Conservation (phyloP, 2,113 vertebrate genomes). For the Chlorodrepanis virens region DNA sequence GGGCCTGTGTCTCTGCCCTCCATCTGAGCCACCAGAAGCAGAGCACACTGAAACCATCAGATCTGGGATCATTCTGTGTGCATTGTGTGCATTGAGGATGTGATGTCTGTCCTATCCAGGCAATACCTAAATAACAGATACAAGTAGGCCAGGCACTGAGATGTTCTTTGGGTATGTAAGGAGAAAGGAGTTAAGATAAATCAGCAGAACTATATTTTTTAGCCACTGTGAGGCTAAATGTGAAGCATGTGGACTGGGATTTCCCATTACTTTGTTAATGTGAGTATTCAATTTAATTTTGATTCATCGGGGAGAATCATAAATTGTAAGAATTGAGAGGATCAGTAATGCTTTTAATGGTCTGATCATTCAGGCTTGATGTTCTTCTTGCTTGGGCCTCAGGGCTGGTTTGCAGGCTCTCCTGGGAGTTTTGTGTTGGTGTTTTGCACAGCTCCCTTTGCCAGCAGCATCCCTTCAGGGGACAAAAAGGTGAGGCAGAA, state of each 20-base stretch:
- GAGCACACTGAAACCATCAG: neutral
- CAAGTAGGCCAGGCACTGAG: neutral
- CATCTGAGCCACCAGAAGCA: neutral
- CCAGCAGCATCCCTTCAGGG: neutral
- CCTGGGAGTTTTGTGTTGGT: neutral
- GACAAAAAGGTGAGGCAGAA: neutral
- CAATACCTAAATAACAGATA: neutral
- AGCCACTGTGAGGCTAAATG: neutral
- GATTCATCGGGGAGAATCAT: neutral
- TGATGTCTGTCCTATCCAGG: neutral
- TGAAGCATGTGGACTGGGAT: neutral
- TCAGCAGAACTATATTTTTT: neutral
- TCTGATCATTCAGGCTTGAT: neutral
- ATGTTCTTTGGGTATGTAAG: neutral
- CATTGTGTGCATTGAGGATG: neutral
- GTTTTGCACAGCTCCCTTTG: neutral
- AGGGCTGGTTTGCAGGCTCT: neutral
- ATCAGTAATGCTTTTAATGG: neutral
- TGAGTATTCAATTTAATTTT: constrained; percentile 9
- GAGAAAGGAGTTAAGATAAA: neutral
- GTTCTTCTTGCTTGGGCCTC: neutral
- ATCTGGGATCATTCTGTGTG: neutral
- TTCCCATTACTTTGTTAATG: constrained; percentile 5
- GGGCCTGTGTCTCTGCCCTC: neutral
- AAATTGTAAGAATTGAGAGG: neutral